Evolutionary conservation across 2,888 invertebrate genomes (phyloP), one percentile per base, ranked within the genome.

Genomic region (Gastracanthus pulcherrimus): DNA sequence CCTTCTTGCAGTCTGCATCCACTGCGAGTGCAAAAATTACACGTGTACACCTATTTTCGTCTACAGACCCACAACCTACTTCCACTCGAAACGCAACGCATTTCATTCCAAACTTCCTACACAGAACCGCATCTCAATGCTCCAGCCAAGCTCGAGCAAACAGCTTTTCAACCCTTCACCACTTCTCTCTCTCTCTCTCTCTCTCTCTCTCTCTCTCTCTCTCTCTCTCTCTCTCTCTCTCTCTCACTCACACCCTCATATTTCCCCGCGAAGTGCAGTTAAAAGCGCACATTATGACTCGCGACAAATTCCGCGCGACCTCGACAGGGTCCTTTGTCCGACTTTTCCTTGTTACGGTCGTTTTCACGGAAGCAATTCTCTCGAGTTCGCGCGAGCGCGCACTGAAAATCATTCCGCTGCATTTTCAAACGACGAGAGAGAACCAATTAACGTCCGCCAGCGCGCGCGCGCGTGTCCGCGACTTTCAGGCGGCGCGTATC

Each of bases 381-480:
- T 67, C 38, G 19, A 23, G 7, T n/a, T 19, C n/a, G n/a, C n/a
- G n/a, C n/a, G n/a, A 23, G 7, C 34, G 19, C 69, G 41, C n/a
- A 26, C 3, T n/a, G 70, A 67, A 58, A 76, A 55, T 38, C 29
- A 23, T 77, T 77, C 60, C 16, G 58, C 58, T 9, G 70, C 69
- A 70, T 48, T 77, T 48, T 45, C 41, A 51, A n/a, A 13, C 19
- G 48, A 41, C 67, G 60, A 67, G 26, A 75, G 75, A 64, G 70
- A 70, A 77, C 60, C 69, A 77, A 77, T 70, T 70, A 77, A 70
- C 69, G 60, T 26, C 34, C 69, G 1, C 70, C 66, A 16, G 62
- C 9, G 62, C 9, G 51, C 6, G 55, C n/a, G 45, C 23, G 45
- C 23, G 34, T 36, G 64, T 72, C 72, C 55, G 19, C 75, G 9